Conservation (phyloP, 2,797 vertebrate genomes). For the Sebastes miniatus region DNA sequence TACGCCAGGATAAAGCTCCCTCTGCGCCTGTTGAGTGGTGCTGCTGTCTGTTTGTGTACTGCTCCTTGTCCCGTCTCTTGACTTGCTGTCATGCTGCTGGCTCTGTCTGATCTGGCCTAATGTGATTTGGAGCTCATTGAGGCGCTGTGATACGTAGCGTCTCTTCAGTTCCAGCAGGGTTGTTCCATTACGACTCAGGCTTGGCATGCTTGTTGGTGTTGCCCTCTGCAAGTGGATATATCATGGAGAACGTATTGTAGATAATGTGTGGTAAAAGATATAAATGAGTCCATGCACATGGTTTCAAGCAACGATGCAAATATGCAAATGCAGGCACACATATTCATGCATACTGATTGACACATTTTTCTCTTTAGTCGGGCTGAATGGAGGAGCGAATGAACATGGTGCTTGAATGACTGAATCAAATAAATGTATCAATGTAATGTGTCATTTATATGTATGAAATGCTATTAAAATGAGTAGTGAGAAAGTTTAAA, state of each 20-base stretch:
- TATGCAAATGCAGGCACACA: conserved; percentile 13
- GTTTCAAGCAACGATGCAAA: not conserved
- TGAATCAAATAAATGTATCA: not conserved
- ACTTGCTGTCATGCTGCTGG: conserved; percentile 62
- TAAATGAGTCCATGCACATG: not conserved
- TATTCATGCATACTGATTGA: conserved; percentile 2
- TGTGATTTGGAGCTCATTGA: conserved; percentile 79
- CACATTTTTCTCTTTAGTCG: conserved; percentile 4
- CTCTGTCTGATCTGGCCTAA: conserved; percentile 55
- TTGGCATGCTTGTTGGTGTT: conserved; percentile 46
- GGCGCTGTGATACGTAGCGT: conserved; percentile 76
- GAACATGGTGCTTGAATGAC: conserved; percentile 5
- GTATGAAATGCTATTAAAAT: not conserved
- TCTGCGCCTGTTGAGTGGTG: conserved; percentile 35
- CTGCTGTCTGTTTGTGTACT: conserved; percentile 29
- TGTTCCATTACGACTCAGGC: conserved; percentile 69
- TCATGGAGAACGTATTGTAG: conserved; percentile 1
- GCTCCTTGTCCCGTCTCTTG: conserved; percentile 41
- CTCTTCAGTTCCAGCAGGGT: conserved; percentile 81
- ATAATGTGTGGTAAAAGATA: conserved; percentile 8
- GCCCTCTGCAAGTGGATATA: conserved; percentile 45
- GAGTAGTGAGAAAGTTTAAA: not conserved
- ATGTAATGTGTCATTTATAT: not conserved
- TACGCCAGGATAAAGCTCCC: conserved; percentile 6
- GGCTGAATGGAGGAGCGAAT: not conserved